Percentiles rank a stretch among this genome's conserved stretches.
These are phyloP conservation scores for Drosophila rhopaloa DNA, from an alignment of 1,140 invertebrate genomes.

Conservation along the genomic window DNA sequence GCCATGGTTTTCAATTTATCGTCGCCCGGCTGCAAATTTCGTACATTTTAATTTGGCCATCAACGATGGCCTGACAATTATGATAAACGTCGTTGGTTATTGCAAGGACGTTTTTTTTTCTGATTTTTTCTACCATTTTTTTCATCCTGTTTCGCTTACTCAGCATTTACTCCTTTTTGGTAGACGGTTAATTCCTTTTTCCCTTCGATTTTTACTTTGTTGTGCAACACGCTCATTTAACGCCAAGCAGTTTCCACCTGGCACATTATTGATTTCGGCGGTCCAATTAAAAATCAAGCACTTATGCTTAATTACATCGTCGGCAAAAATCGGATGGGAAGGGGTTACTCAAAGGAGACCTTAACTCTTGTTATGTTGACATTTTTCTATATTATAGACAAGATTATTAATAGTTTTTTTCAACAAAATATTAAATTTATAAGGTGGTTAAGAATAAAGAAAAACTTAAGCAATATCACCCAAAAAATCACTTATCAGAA, in stretches of 20 bases:
- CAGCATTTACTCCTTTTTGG: conserved; percentile 7
- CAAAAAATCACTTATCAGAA: no score
- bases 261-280: conserved; percentile 63
- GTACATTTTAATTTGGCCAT: conserved; percentile 57
- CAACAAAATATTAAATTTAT: no score
- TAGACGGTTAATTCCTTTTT: conserved; percentile 23
- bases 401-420: no score
- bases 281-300: conserved; percentile 62
- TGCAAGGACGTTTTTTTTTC: conserved; percentile 27
- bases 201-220: background rate
- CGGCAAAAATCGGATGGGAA: conserved; percentile 6
- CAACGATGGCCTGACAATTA: conserved; percentile 51
- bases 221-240: conserved; percentile 65
- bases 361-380: no score
- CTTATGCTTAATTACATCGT: conserved; percentile 62
- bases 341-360: conserved; percentile 5
- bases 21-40: conserved; percentile 34
- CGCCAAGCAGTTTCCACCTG: conserved; percentile 42
- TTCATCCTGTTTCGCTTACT: background rate
- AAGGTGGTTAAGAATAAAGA: no score
- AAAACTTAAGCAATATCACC: no score
- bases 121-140: background rate
- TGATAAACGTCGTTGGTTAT: conserved; percentile 48
- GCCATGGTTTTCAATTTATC: conserved; percentile 65
- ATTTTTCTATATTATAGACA: no score